Conservation (phyloP, 2,797 vertebrate species). For the Falco novaeseelandiae region DNA sequence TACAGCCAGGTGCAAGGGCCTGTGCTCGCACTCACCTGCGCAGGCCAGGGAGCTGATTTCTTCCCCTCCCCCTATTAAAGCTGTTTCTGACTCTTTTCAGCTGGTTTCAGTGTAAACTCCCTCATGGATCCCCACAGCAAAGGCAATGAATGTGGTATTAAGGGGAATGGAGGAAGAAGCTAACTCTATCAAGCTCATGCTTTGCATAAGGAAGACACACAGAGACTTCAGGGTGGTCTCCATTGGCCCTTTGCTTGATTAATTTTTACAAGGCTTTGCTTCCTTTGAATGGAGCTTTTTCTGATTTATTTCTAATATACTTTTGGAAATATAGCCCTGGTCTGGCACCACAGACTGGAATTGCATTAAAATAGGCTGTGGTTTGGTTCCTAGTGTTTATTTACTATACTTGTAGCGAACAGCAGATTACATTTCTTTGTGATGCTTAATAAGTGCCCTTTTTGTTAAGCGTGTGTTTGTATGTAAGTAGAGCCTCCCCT, state of each 20-base stretch:
- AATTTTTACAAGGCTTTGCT: background rate
- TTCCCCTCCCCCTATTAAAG: background rate
- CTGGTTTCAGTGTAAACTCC: background rate
- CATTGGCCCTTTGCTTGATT: background rate
- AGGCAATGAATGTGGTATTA: background rate
- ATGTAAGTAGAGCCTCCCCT: background rate
- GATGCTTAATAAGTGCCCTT: background rate
- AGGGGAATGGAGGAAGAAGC: background rate
- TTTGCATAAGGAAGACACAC: background rate
- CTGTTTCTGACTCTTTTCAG: background rate
- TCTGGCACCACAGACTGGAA: background rate
- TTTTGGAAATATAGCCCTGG: background rate
- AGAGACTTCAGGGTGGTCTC: background rate
- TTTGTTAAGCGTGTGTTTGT: background rate
- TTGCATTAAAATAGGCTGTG: background rate
- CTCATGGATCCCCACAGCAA: background rate
- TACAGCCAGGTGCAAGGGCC: accelerated
- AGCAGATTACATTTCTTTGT: background rate
- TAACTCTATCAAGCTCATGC: background rate
- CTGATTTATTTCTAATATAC: background rate
- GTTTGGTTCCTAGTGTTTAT: background rate
- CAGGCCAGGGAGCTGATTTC: too few species aligned
- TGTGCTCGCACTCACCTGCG: background rate
- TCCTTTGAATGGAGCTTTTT: background rate
- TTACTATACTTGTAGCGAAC: background rate